Conservation (phyloP, 2,113 vertebrate genomes). For the Motacilla alba region DNA sequence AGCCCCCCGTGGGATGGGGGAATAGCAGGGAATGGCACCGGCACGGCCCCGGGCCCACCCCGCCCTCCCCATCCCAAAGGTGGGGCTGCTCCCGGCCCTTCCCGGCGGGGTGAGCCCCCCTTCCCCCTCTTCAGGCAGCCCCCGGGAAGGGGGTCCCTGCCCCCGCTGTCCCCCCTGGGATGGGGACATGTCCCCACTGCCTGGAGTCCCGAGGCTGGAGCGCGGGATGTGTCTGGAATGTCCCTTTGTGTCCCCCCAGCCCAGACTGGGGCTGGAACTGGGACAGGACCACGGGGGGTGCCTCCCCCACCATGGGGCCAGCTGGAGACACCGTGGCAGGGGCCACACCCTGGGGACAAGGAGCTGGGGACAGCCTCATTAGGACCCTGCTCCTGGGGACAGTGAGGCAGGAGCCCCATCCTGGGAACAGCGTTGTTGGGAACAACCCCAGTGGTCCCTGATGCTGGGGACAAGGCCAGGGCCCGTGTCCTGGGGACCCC, state of each 20-base stretch:
- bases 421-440: background rate
- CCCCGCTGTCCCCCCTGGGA: background rate
- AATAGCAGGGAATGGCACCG: background rate
- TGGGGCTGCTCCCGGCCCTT: background rate
- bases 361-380: background rate
- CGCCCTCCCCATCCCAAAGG: background rate
- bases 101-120: background rate
- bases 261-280: background rate
- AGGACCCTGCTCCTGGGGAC: background rate
- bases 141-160: background rate
- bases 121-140: background rate
- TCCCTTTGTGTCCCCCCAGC: background rate
- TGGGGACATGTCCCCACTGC: background rate
- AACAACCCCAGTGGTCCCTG: fast-evolving
- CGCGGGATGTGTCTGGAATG: background rate
- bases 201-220: background rate
- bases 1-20: background rate
- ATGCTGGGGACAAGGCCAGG: background rate
- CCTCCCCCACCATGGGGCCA: background rate
- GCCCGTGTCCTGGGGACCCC: fast-evolving
- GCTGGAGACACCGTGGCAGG: background rate
- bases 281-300: background rate
- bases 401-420: background rate
- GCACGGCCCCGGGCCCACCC: background rate
- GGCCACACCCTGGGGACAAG: background rate